These are phyloP conservation scores for Thaumetopoea pityocampa DNA, from an alignment of 1,140 invertebrate genomes.

Conservation along the genomic window DNA sequence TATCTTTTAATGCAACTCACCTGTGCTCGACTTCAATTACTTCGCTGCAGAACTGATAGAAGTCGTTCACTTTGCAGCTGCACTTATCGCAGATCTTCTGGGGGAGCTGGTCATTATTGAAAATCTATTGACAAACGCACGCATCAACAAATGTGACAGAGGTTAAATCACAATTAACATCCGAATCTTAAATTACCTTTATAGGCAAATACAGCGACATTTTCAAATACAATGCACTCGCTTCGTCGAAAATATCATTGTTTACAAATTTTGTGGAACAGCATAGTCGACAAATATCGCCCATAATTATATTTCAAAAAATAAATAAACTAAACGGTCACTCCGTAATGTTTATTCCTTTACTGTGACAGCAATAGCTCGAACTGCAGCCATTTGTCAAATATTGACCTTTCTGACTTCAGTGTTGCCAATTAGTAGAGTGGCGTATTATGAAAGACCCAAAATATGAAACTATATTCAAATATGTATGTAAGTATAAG, in stretches of 20 bases:
- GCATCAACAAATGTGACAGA: background rate
- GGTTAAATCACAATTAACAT: constrained; percentile 20
- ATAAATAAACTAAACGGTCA: constrained; percentile 25
- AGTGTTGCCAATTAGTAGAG: constrained; percentile 38
- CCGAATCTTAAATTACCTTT: constrained; percentile 53
- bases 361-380: constrained; percentile 56
- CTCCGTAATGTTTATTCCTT: constrained; percentile 41
- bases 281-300: constrained; percentile 65
- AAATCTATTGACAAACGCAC: constrained; percentile 64
- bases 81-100: constrained; percentile 80
- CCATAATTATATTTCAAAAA: constrained; percentile 50
- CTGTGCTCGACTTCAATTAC: constrained; percentile 78
- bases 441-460: constrained; percentile 48
- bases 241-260: constrained; percentile 67
- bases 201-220: constrained; percentile 69
- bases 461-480: constrained; percentile 27
- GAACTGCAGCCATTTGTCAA: constrained; percentile 67
- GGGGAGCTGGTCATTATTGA: constrained; percentile 77
- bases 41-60: constrained; percentile 80
- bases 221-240: constrained; percentile 65
- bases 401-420: constrained; percentile 44
- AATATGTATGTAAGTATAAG: constrained; percentile 25
- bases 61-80: constrained; percentile 79
- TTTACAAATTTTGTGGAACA: constrained; percentile 60
- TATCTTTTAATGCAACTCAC: constrained; percentile 35